Conservation (phyloP, 2,797 vertebrate species). For the Pteropus rufus region DNA sequence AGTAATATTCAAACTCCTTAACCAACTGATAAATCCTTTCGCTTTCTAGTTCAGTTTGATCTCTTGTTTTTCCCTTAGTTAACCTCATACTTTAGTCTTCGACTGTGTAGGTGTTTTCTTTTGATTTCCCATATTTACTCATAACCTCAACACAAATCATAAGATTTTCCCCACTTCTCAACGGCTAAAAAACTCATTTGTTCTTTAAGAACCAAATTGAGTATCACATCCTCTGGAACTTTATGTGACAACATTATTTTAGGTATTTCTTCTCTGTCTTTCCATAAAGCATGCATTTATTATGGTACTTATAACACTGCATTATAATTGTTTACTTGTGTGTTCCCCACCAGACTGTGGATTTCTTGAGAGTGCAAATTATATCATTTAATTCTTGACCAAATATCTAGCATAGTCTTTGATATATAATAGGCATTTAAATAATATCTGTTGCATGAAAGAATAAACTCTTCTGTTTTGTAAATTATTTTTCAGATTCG, state of each 20-base stretch:
- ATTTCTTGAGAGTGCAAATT: neutral
- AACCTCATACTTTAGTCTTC: neutral
- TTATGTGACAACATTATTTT: conserved; percentile 29
- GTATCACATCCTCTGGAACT: neutral
- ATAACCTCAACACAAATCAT: neutral
- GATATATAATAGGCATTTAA: neutral
- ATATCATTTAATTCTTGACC: neutral
- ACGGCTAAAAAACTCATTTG: neutral
- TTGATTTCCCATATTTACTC: neutral
- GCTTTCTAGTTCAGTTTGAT: neutral
- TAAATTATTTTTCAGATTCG: conserved; percentile 89
- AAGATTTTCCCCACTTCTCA: neutral
- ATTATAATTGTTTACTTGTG: neutral
- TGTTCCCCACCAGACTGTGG: neutral
- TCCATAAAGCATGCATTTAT: neutral
- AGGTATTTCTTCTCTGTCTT: neutral
- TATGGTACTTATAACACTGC: neutral
- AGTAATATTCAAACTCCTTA: neutral
- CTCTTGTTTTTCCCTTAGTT: neutral
- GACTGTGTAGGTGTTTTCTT: neutral
- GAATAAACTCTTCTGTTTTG: conserved; percentile 10
- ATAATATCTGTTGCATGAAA: conserved; percentile 21
- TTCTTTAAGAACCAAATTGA: neutral
- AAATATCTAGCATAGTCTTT: neutral
- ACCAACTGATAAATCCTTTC: neutral